Conservation (phyloP, 2,888 invertebrate species). For the Calliscelio sp. region DNA sequence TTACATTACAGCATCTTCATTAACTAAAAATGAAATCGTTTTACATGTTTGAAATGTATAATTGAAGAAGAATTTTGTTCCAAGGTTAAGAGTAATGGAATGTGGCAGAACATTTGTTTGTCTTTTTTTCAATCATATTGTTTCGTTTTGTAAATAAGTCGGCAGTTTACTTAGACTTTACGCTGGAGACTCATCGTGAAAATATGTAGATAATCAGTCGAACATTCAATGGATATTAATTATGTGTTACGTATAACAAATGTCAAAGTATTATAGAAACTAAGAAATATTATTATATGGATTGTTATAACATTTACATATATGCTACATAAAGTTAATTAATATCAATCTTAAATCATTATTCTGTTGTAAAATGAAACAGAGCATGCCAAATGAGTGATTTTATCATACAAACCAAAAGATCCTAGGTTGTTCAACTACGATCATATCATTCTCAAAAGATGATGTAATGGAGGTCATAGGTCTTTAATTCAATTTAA, state of each 20-base stretch:
- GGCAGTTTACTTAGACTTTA: neutral
- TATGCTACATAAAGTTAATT: too few species aligned
- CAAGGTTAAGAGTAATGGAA: conserved; percentile 31
- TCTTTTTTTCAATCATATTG: neutral
- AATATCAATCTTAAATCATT: too few species aligned
- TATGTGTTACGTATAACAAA: too few species aligned
- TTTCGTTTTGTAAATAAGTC: conserved; percentile 14
- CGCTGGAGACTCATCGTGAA: neutral
- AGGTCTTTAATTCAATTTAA: conserved; percentile 64
- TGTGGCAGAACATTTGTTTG: conserved; percentile 22
- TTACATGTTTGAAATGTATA: conserved; percentile 26
- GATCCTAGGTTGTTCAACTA: conserved; percentile 51
- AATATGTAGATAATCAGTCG: neutral
- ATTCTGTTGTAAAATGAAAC: too few species aligned
- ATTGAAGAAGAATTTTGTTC: conserved; percentile 20
- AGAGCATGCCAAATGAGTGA: too few species aligned
- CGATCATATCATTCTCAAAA: conserved; percentile 25
- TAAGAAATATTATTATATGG: too few species aligned
- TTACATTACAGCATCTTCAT: conserved; percentile 26
- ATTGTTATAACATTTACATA: too few species aligned
- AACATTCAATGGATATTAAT: too few species aligned
- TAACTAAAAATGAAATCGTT: conserved; percentile 41
- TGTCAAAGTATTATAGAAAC: too few species aligned
- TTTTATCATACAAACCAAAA: neutral
- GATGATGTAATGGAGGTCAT: conserved; percentile 61